Conservation (phyloP, 2,113 vertebrate species). For the Astur gentilis region DNA sequence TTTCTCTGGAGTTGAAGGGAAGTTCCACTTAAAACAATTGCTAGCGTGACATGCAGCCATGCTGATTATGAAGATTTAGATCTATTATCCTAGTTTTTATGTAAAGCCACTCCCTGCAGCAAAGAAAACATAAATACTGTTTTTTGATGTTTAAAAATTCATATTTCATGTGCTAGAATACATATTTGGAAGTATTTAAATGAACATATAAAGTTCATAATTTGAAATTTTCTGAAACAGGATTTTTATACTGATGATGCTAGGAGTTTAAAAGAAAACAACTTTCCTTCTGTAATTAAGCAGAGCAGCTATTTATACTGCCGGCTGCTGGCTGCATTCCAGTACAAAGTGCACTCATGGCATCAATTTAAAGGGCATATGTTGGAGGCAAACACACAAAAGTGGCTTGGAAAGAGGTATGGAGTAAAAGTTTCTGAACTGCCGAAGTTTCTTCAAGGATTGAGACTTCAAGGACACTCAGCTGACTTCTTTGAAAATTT, state of each 20-base stretch:
- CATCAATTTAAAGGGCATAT: constrained; percentile 41
- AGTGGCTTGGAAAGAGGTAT: constrained; percentile 13
- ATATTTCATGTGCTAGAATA: background rate
- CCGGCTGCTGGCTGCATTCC: background rate
- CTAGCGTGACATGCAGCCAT: background rate
- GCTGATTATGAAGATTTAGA: background rate
- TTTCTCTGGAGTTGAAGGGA: background rate
- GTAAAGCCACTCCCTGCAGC: background rate
- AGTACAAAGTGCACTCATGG: constrained; percentile 20
- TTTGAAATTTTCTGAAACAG: background rate
- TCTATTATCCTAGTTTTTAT: background rate
- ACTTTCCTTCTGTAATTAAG: constrained; percentile 28
- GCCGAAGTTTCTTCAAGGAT: background rate
- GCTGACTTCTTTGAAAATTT: constrained; percentile 15
- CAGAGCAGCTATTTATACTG: constrained; percentile 20
- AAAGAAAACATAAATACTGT: background rate
- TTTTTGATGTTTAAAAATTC: background rate
- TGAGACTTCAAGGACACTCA: background rate
- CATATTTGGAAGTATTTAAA: background rate
- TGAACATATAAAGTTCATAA: background rate
- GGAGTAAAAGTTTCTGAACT: background rate
- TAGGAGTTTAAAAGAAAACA: background rate
- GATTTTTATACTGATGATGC: background rate
- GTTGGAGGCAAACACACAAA: background rate
- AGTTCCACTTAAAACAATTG: background rate